Base-by-base conservation (phyloP, 2,888 invertebrate species). In the Perizoma affinitatum region DNA sequence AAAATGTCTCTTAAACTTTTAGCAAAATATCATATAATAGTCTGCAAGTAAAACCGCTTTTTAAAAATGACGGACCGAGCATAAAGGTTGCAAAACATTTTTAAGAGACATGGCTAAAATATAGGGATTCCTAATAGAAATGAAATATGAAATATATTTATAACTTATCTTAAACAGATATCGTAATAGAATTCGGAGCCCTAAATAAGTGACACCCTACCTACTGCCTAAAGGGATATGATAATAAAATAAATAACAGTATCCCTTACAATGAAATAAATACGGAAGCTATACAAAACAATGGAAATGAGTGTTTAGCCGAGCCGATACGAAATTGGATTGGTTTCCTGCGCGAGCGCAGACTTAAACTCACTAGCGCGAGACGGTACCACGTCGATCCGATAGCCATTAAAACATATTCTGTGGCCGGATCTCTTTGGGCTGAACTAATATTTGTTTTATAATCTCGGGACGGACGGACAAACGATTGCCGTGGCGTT, bases 391-490 rank as follows among this genome's bases (percentile, higher is more conserved):
- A 80, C 82, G 82, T 82, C 74, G 70, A 36, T 48, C 44, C 43
- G 42, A 42, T 55, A 45, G 11, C 22, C 7, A 46, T 51, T 52
- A n/a, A 50, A n/a, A 42, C 10, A 38, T 62, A 57, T 22, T 54
- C 58, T 59, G 63, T 44, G 58, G 74, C 71, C 78, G 78, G 70
- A 80, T 83, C 84, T 84, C 66, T 80, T 83, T 82, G 81, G 56
- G 62, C 67, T 76, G 74, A 80, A 80, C 82, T 78, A 88, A 88
- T 85, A 84, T 87, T 87, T 79, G 82, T 77, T 79, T 73, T 77
- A 75, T 71, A 74, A 69, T 64, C 69, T 73, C 71, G 66, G 65
- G 70, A 69, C 67, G 67, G 66, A 68, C 22, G n/a, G 41, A 36
- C 41, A 10, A 11, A 41, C 41, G 47, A 73, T 44, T 72, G 69